phyloP scores from a whole-genome alignment of 1,140 invertebrate species.

The Rhopalosiphum padi region DNA sequence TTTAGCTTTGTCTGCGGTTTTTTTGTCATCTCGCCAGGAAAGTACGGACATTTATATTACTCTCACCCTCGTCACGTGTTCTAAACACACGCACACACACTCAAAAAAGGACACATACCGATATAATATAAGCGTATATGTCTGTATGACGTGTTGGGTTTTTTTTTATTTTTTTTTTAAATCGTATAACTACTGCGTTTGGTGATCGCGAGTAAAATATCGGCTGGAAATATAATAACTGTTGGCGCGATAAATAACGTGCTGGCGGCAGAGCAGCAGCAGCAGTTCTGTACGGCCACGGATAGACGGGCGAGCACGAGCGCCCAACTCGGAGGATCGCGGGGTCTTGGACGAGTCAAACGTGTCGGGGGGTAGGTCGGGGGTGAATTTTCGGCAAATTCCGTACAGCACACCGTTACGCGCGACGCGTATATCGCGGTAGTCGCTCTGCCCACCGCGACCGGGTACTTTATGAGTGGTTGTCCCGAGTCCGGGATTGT shows the following conservation, averaged over 20 bases:
- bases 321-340: not conserved
- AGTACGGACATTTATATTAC: not conserved
- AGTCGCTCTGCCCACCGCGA: not conserved
- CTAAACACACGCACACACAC: not conserved
- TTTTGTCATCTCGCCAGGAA: not conserved
- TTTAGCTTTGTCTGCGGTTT: not conserved
- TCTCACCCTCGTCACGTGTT: not conserved
- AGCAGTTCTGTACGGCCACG: not conserved
- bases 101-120: not conserved
- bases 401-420: not conserved
- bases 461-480: conserved; percentile 30
- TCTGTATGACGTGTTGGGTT: not conserved
- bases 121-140: too few relatives aligned
- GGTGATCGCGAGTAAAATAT: too few relatives aligned
- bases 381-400: conserved; percentile 9
- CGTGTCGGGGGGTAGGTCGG: not conserved
- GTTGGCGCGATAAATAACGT: not conserved
- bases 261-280: not conserved
- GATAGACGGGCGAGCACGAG: not conserved
- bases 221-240: not conserved
- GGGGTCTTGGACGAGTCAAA: not conserved
- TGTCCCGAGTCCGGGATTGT: conserved; percentile 23
- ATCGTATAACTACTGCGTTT: too few relatives aligned
- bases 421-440: too few relatives aligned
- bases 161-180: not conserved